phyloP scores from a whole-genome alignment of 2,797 vertebrate genomes.

The Takifugu ocellatus region DNA sequence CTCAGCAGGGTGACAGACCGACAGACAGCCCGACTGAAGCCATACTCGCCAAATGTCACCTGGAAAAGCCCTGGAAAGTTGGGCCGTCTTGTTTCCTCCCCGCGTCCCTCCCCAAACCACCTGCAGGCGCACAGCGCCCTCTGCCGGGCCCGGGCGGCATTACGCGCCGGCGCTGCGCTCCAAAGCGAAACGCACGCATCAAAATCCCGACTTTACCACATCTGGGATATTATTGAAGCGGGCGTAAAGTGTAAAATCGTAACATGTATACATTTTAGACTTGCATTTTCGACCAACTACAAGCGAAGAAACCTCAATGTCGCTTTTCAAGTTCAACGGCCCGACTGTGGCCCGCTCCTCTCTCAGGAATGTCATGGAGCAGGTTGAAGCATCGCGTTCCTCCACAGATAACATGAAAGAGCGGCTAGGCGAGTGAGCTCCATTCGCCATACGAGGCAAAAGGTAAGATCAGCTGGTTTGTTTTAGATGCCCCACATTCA shows the following conservation, averaged over 20 bases:
- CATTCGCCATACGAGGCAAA: neutral
- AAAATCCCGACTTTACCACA: too few species aligned
- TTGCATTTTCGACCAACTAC: neutral
- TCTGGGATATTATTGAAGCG: too few species aligned
- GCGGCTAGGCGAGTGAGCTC: neutral
- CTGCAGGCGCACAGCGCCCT: neutral
- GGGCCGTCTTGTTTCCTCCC: neutral
- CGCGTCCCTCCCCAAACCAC: neutral
- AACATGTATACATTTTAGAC: neutral
- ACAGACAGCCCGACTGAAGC: constrained; percentile 3
- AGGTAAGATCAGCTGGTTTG: constrained; percentile 25
- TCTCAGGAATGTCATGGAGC: constrained; percentile 57
- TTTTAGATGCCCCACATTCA: neutral
- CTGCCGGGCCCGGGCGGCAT: too few species aligned
- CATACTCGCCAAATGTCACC: constrained; percentile 45
- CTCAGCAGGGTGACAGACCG: neutral
- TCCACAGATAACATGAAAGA: neutral
- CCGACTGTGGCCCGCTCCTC: constrained; percentile 33
- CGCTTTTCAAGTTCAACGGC: too few species aligned
- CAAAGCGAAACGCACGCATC: too few species aligned
- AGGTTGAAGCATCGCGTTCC: constrained; percentile 32
- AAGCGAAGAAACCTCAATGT: too few species aligned
- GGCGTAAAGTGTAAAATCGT: neutral
- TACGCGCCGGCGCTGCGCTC: too few species aligned
- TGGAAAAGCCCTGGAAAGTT: constrained; percentile 9